A percentile compares a stretch with the other conserved stretches of the same genome.
phyloP scores from a whole-genome alignment of 2,113 vertebrate genomes.

The Serinus canaria region DNA sequence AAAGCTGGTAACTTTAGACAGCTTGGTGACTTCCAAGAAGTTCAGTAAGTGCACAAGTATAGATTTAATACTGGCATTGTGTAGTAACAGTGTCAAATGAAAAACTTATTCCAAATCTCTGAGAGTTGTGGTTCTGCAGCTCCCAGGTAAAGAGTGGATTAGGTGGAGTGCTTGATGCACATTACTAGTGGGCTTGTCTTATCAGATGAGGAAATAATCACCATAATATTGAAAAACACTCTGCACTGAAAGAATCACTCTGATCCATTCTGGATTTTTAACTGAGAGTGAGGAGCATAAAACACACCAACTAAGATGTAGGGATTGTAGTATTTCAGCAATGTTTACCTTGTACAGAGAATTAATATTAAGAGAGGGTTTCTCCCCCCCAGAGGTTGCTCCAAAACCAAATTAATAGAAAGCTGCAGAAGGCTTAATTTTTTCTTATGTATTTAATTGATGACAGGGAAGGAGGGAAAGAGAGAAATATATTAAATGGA shows the following conservation, averaged over 20 bases:
- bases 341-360: background rate
- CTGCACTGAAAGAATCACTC: background rate
- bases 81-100: background rate
- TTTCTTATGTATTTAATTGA: background rate
- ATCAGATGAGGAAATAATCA: background rate
- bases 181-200: background rate
- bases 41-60: background rate
- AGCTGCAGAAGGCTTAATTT: background rate
- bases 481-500: background rate
- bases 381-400: background rate
- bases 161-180: background rate
- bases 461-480: background rate
- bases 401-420: background rate
- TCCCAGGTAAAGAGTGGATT: background rate
- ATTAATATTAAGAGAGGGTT: background rate
- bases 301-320: background rate
- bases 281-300: background rate
- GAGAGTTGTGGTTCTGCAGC: background rate
- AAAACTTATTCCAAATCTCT: background rate
- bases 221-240: background rate
- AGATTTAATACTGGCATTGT: background rate
- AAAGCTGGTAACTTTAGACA: background rate
- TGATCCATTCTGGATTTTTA: background rate
- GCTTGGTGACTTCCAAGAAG: background rate
- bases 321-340: background rate